Evolutionary conservation across 2,797 vertebrate genomes (phyloP), one percentile per base, ranked within the genome.

Genomic region (Setipinna tenuifilis): DNA sequence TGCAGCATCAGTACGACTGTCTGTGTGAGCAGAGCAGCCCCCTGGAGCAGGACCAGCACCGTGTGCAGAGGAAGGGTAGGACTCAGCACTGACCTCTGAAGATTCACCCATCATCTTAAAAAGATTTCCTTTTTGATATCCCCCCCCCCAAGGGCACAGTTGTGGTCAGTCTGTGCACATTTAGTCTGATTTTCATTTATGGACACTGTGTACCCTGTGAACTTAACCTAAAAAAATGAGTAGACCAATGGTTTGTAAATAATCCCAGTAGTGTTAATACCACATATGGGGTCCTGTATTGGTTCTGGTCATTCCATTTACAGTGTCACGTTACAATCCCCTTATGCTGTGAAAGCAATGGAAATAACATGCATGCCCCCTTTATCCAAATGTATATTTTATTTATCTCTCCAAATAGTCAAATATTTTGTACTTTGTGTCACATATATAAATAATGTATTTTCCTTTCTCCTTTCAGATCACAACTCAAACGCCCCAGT

Each of bases 31-130:
- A 28, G 16, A 91, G 91, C 35, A 88, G 90, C 12, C 3, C 61
- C 57, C 82, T 96, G 35, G 93, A 17, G 50, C 7, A 85, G 0
- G 89, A 84, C 6, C 87, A 93, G 85, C 68, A 41, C 14, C 21
- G 6, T 88, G 59, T 61, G 94, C 0, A 65, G 93, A 95, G 93
- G 95, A 95, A 94, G 0, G 50, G 50, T 9, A 14, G 14, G 14
- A 54, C 14, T 54, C 9, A 14, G 14, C 50, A 54, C 35, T 54
- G 50, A 10, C 7, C 7, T 54, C 50, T 54, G 35, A 41, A 41
- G 35, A 41, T 41, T 41, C 2, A 41, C 35, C 35, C 35, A 41
- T 41, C 35, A 41, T 5, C 35, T 41, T 41, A 41, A 41, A 3
- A 14, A 54, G 14, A 54, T 54, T 9, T 0, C 3, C 50, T 1